These are phyloP conservation scores for Pandemis heparana DNA, from an alignment of 2,888 invertebrate species.

Conservation along the genomic window DNA sequence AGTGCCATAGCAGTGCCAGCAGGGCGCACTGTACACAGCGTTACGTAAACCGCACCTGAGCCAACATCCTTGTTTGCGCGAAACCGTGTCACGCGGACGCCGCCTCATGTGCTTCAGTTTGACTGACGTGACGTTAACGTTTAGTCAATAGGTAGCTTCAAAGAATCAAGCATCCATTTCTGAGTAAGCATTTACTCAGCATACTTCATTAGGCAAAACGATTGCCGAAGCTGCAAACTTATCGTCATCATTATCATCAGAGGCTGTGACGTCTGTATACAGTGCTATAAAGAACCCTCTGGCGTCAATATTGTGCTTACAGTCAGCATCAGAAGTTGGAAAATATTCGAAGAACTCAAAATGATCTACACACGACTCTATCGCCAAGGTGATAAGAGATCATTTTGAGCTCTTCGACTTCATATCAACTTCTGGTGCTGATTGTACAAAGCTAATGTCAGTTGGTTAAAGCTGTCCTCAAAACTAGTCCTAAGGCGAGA, in stretches of 20 bases:
- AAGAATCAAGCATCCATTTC: constrained; percentile 7
- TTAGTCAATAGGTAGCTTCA: constrained; percentile 11
- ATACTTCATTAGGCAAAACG: background rate
- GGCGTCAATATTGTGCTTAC: no score
- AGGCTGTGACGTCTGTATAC: background rate
- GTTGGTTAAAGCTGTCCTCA: background rate
- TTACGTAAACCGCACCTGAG: constrained; percentile 71
- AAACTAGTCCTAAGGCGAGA: background rate
- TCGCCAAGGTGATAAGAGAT: no score
- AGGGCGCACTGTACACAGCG: constrained; percentile 29
- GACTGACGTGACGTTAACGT: constrained; percentile 10
- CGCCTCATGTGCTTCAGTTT: constrained; percentile 7
- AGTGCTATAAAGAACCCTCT: background rate
- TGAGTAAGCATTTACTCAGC: background rate
- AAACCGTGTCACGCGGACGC: constrained; percentile 51
- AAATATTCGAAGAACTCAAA: no score
- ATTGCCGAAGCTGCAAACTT: background rate
- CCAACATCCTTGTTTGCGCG: constrained; percentile 74
- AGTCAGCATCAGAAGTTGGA: no score
- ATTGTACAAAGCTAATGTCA: background rate
- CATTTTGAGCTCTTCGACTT: no score
- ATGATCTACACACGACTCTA: no score
- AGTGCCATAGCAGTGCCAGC: background rate
- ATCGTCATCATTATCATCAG: background rate
- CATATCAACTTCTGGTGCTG: background rate